Evolutionary conservation across 2,888 invertebrate species (phyloP), one percentile per base, ranked within the genome.

Genomic region (Microchrysa polita): DNA sequence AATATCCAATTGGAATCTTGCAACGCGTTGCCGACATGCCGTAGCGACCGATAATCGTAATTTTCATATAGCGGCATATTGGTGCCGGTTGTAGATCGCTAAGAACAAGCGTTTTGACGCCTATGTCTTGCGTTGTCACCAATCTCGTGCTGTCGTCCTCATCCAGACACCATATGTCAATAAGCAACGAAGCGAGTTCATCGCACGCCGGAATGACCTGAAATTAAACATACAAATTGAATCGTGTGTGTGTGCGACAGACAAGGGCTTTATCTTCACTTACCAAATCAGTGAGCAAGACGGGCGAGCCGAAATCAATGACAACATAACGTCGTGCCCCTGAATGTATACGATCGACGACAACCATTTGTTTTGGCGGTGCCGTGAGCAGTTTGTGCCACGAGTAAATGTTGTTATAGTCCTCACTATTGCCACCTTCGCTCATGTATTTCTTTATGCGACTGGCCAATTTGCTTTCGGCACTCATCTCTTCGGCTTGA

Each of bases 261-360:
- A 16, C 16, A 52, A 23, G 18, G 27, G 10, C 48, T n/a, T n/a
- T 34, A 34, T 34, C 27, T n/a, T 10, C 42, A 82, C 83, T 80
- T 59, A 89, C 88, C 78, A 96, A 86, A 83, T 97, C 97, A 0
- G 96, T 97, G 52, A 97, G 88, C 1, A 95, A 86, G 71, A 96
- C 88, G 0, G 93, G 91, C 78, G 93, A 91, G 2, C 96, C 96
- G 83, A 97, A 96, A 86, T 97, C 97, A 44, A 97, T 87, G 12
- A 95, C 93, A 73, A 96, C 95, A 86, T 93, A 96, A 74, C 96
- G 89, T n/a, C 96, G 87, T 0, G 96, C 96, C 72, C 96, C 95
- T 0, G 96, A 95, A 85, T 96, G 95, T 93, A 97, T 95, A 74
- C 96, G 88, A 82, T 97, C 96, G 59, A 97, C 94, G 18, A 96